A percentile compares a stretch with the other conserved stretches of the same genome.
Evolutionary conservation across 2,888 invertebrate genomes (phyloP).

Genomic region (Petrophora chlorosata): DNA sequence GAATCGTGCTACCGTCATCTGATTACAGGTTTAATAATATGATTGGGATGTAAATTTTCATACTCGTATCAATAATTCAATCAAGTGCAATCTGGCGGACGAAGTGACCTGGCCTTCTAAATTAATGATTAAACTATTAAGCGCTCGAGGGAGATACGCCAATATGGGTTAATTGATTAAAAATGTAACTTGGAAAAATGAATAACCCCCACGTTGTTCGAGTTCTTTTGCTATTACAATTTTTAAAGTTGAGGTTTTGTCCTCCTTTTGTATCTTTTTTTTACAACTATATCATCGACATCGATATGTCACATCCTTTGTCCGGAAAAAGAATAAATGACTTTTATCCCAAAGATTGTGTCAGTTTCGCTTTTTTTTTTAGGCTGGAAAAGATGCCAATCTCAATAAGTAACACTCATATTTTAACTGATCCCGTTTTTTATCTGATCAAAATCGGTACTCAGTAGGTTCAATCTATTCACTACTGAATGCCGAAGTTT

Average conservation of each 20-base stretch:
- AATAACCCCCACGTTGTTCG: no score
- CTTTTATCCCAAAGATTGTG: no score
- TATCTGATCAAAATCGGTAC: not conserved
- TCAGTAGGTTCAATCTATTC: slow-evolving; percentile 7
- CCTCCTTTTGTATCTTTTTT: no score
- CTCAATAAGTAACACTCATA: not conserved
- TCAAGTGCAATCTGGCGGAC: slow-evolving; percentile 42
- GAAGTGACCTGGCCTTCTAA: slow-evolving; percentile 38
- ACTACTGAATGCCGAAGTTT: slow-evolving; percentile 5
- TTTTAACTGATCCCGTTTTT: not conserved
- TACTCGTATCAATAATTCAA: slow-evolving; percentile 29
- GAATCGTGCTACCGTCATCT: slow-evolving; percentile 1
- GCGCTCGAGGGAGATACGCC: slow-evolving; percentile 45
- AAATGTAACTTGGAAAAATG: not conserved
- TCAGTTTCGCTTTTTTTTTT: no score
- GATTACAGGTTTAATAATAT: slow-evolving; percentile 12
- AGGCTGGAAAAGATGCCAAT: not conserved
- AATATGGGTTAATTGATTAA: slow-evolving; percentile 38
- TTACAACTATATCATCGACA: no score
- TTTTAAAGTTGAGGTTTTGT: no score
- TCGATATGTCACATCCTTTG: no score
- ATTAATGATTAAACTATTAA: slow-evolving; percentile 56
- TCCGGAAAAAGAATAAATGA: no score
- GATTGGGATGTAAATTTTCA: slow-evolving; percentile 13
- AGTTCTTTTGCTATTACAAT: no score